A percentile compares a stretch with the other conserved stretches of the same genome.
These are phyloP conservation scores for Trissolcus japonicus DNA, from an alignment of 2,888 invertebrate genomes.

Conservation along the genomic window DNA sequence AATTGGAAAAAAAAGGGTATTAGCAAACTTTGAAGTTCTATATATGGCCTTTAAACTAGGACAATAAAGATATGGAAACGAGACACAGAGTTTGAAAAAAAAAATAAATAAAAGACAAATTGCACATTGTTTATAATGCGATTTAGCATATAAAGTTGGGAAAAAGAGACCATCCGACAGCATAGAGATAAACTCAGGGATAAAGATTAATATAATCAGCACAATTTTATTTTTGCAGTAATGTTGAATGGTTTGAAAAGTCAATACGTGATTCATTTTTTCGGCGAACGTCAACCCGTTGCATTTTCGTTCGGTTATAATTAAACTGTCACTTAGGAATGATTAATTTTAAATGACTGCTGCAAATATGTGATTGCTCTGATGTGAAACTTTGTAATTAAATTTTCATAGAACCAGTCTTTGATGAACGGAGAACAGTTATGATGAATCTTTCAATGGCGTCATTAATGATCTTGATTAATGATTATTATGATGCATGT, in stretches of 20 bases:
- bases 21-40: not conserved
- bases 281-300: slow-evolving; percentile 18
- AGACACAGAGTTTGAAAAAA: slow-evolving; percentile 14
- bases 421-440: slow-evolving; percentile 15
- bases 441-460: slow-evolving; percentile 16
- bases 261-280: slow-evolving; percentile 25
- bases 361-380: slow-evolving; percentile 27
- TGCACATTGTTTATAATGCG: slow-evolving; percentile 34
- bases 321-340: slow-evolving; percentile 49
- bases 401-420: slow-evolving; percentile 42
- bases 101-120: slow-evolving; percentile 25
- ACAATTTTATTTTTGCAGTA: slow-evolving; percentile 21
- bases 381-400: slow-evolving; percentile 48
- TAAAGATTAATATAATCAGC: slow-evolving; percentile 20
- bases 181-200: not conserved
- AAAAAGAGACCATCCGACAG: not conserved
- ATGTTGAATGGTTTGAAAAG: slow-evolving; percentile 23
- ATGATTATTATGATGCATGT: slow-evolving; percentile 1
- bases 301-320: slow-evolving; percentile 42
- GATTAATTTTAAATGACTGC: slow-evolving; percentile 47
- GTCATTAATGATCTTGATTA: slow-evolving; percentile 21
- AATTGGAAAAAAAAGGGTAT: too few relatives aligned
- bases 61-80: slow-evolving; percentile 30
- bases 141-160: slow-evolving; percentile 18
- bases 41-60: slow-evolving; percentile 32